Evolutionary conservation across 2,113 vertebrate genomes (phyloP).

Genomic region (Odocoileus virginianus): DNA sequence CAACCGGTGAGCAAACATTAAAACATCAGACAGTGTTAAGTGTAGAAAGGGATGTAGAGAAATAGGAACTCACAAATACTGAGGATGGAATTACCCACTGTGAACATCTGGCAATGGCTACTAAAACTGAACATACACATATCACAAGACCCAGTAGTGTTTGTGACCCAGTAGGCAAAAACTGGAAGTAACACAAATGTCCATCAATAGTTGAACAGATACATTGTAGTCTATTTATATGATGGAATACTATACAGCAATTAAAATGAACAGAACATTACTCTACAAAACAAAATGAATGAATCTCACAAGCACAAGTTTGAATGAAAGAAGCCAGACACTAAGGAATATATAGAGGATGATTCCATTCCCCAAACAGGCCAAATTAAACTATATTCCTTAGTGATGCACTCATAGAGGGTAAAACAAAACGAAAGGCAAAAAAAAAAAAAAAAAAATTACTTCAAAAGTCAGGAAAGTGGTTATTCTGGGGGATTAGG

Average conservation of each 20-base stretch:
- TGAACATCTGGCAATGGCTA: not conserved
- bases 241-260: not conserved
- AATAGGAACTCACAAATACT: not conserved
- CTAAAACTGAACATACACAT: not conserved
- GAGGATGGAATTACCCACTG: not conserved
- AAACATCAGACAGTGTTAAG: not conserved
- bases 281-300: not conserved
- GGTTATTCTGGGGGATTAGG: not conserved
- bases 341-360: not conserved
- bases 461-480: not conserved
- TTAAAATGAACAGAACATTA: not conserved
- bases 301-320: not conserved
- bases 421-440: not conserved
- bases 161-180: not conserved
- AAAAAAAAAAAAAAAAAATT: not conserved
- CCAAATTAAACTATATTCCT: not conserved
- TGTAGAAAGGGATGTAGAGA: not conserved
- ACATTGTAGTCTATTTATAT: not conserved
- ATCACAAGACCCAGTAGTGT: not conserved
- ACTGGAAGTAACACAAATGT: not conserved
- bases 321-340: not conserved
- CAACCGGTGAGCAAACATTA: not conserved
- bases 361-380: not conserved
- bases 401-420: not conserved
- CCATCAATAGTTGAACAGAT: not conserved